Evolutionary conservation across 2,888 invertebrate species (phyloP).

Genomic region (Ormyrus nitidulus): DNA sequence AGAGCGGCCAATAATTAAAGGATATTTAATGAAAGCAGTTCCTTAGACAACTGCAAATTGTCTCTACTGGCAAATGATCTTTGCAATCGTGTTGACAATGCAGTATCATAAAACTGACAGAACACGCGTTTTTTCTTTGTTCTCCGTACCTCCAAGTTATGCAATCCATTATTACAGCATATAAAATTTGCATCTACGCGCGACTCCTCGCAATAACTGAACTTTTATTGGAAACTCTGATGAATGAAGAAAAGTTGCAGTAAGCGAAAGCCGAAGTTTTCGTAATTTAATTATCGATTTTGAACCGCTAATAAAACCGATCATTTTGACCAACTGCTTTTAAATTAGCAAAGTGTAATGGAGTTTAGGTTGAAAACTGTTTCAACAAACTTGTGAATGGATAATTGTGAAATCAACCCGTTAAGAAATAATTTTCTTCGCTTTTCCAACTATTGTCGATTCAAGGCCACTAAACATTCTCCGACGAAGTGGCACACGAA

Average conservation of each 20-base stretch:
- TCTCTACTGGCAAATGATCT: not conserved
- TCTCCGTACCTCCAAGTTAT: not conserved
- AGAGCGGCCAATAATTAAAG: no score
- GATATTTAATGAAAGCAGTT: not conserved
- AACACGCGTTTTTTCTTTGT: slow-evolving; percentile 31
- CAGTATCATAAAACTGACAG: slow-evolving; percentile 16
- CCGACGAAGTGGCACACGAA: not conserved
- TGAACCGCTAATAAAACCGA: no score
- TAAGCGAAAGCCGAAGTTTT: not conserved
- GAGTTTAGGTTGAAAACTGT: no score
- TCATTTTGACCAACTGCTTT: no score
- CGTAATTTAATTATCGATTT: no score
- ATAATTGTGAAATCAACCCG: slow-evolving; percentile 10
- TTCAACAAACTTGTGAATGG: not conserved
- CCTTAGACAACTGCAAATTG: not conserved
- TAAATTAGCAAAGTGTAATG: no score
- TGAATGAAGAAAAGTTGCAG: not conserved
- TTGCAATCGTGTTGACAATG: slow-evolving; percentile 20
- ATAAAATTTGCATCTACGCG: slow-evolving; percentile 18
- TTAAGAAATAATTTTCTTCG: slow-evolving; percentile 38
- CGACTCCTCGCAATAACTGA: no score
- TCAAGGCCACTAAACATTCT: not conserved
- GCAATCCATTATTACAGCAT: slow-evolving; percentile 12
- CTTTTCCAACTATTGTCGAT: slow-evolving; percentile 21
- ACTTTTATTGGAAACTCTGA: not conserved